phyloP scores from a whole-genome alignment of 2,113 vertebrate genomes.

The Ceyx cyanopectus region DNA sequence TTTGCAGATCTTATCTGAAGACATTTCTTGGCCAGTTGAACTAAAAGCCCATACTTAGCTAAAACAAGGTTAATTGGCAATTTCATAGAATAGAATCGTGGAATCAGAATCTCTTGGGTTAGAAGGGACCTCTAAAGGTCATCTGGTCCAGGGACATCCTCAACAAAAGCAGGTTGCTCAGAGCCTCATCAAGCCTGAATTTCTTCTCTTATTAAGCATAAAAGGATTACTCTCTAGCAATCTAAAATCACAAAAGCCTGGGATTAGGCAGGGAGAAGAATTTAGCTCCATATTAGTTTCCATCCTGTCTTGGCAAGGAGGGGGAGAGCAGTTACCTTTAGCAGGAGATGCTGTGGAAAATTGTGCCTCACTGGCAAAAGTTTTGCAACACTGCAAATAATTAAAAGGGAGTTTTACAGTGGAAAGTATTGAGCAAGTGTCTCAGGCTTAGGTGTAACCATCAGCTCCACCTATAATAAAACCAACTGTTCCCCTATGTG shows the following conservation, averaged over 20 bases:
- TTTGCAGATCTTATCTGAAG: not conserved
- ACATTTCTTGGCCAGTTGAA: not conserved
- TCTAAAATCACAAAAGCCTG: not conserved
- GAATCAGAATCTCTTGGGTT: too few relatives aligned
- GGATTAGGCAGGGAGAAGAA: not conserved
- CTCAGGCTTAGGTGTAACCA: not conserved
- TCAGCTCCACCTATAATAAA: conserved; percentile 10
- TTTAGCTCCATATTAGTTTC: not conserved
- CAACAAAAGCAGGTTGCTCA: too few relatives aligned
- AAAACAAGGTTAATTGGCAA: not conserved
- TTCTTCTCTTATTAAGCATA: not conserved
- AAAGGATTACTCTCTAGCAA: not conserved
- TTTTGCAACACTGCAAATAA: not conserved
- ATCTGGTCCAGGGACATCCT: too few relatives aligned
- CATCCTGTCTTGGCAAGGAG: not conserved
- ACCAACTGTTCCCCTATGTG: not conserved
- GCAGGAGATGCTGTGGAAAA: not conserved
- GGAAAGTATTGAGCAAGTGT: conserved; percentile 25
- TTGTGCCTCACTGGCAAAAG: not conserved
- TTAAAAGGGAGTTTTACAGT: not conserved
- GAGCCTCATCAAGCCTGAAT: too few relatives aligned
- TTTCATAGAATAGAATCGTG: not conserved
- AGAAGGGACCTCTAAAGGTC: too few relatives aligned
- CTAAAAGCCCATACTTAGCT: not conserved
- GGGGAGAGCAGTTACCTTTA: not conserved